phyloP scores from a whole-genome alignment of 2,113 vertebrate genomes.

The Cinclus mexicanus region DNA sequence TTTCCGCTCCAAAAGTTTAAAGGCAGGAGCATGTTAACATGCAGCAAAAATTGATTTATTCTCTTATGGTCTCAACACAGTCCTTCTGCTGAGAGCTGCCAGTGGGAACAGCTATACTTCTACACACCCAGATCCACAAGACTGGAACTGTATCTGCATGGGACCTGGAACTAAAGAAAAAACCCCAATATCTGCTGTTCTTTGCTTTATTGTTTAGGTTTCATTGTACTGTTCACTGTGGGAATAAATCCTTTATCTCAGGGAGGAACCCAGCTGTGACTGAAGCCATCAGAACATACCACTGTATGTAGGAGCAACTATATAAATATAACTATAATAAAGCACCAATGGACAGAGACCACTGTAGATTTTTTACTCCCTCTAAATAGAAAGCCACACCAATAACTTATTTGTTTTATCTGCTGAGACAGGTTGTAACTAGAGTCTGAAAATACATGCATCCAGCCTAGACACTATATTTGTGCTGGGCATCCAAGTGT shows the following conservation, averaged over 20 bases:
- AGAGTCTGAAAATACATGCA: background rate
- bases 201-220: background rate
- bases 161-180: background rate
- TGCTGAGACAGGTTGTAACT: background rate
- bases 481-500: background rate
- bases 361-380: background rate
- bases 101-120: background rate
- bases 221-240: background rate
- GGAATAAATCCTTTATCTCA: background rate
- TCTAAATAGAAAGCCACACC: background rate
- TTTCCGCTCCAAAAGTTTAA: background rate
- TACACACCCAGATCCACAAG: background rate
- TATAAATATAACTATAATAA: background rate
- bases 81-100: background rate
- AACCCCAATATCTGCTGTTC: rapidly evolving
- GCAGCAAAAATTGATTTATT: background rate
- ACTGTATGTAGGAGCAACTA: background rate
- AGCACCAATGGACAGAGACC: background rate
- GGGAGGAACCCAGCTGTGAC: background rate
- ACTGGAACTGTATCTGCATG: background rate
- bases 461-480: background rate
- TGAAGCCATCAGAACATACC: background rate
- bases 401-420: background rate
- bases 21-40: background rate
- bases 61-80: background rate